Percentiles rank a stretch among this genome's conserved stretches.
Evolutionary conservation across 2,113 vertebrate species (phyloP).

Genomic region (Prochilodus magdalenae): DNA sequence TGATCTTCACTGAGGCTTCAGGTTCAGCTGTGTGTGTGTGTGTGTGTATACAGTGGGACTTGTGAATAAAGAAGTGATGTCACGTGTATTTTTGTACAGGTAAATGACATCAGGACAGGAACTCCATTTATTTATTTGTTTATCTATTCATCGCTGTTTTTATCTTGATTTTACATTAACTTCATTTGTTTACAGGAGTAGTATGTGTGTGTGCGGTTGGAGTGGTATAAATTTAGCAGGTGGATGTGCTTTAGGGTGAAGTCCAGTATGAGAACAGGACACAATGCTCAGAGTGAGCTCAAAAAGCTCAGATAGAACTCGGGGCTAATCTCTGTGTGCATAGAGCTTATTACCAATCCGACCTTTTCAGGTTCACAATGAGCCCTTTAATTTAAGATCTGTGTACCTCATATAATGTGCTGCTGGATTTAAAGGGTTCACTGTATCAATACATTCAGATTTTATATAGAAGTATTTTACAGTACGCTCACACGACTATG

Average conservation of each 20-base stretch:
- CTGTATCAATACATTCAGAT: too few relatives aligned
- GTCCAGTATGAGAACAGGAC: not conserved
- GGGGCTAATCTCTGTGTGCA: too few relatives aligned
- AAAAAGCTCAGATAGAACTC: not conserved
- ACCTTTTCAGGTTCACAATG: too few relatives aligned
- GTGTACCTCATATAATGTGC: too few relatives aligned
- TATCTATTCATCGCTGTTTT: not conserved
- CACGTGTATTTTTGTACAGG: not conserved
- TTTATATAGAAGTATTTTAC: too few relatives aligned
- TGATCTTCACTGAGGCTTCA: constrained; percentile 26
- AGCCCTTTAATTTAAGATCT: too few relatives aligned
- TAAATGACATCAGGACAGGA: not conserved
- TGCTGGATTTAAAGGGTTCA: too few relatives aligned
- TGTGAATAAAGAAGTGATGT: not conserved
- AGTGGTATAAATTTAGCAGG: too few relatives aligned
- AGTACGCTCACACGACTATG: too few relatives aligned
- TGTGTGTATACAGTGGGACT: not conserved
- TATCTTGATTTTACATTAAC: not conserved
- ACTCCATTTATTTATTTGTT: not conserved
- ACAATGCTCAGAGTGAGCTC: not conserved
- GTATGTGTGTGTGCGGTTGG: not conserved
- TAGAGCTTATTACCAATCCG: too few relatives aligned
- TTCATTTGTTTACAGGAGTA: too few relatives aligned
- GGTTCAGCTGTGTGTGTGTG: constrained; percentile 5
- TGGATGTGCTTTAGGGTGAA: too few relatives aligned